These are phyloP conservation scores for Nomada hirtipes DNA, from an alignment of 2,888 invertebrate genomes.

Conservation along the genomic window DNA sequence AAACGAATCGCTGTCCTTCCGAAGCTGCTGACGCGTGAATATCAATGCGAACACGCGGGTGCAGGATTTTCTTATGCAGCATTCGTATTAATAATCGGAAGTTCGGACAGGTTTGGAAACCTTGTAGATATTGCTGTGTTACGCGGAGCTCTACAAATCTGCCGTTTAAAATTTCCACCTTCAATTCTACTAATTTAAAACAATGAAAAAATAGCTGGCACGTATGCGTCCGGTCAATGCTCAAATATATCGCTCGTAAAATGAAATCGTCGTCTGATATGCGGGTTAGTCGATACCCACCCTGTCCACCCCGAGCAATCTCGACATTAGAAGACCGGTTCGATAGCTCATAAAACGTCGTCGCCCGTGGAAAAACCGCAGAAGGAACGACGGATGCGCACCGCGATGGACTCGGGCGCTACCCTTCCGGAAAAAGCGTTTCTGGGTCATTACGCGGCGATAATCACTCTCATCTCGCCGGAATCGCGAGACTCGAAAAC, in stretches of 20 bases:
- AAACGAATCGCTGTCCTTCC: not conserved
- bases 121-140: too few species aligned
- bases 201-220: too few species aligned
- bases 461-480: constrained; percentile 83
- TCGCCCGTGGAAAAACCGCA: constrained; percentile 57
- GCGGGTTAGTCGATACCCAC: not conserved
- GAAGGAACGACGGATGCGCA: not conserved
- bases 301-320: constrained; percentile 33
- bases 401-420: constrained; percentile 58
- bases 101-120: too few species aligned
- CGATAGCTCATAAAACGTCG: constrained; percentile 66
- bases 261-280: not conserved
- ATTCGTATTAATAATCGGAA: too few species aligned
- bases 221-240: too few species aligned
- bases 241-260: too few species aligned
- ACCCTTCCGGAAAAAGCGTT: constrained; percentile 84
- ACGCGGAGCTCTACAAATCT: too few species aligned
- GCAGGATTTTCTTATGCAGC: too few species aligned
- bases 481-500: constrained; percentile 84
- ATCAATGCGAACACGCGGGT: not conserved
- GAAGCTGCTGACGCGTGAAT: not conserved
- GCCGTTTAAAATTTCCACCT: too few species aligned
- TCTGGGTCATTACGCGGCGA: constrained; percentile 83
- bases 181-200: too few species aligned
- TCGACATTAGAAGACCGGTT: constrained; percentile 21